Base-by-base conservation (phyloP, 2,113 vertebrate species). In the Psittacula cyanocephala region DNA sequence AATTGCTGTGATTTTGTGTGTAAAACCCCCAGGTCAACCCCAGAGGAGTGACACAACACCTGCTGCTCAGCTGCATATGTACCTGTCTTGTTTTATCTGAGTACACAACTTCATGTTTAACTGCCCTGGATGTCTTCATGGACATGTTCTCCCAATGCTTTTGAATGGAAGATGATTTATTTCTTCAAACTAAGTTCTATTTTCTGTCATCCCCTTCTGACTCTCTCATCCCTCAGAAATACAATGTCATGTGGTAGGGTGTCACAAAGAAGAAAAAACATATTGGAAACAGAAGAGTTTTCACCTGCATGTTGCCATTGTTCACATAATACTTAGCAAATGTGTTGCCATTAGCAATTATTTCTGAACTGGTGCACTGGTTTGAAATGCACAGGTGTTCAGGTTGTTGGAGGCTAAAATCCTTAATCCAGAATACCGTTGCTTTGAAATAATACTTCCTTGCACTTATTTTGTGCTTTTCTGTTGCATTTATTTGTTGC, bases 301-400 rank as follows among this genome's bases (percentile, higher is more conserved):
- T 17, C 35, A 28, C 4, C 11, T 25, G 15, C 5, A 2, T 2
- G 22, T 33, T 52, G 6, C 44, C 1, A 2, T 25, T 33, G 25
- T 33, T 70, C 31, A 5, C 29, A 3, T 4, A 15, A 9, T 9
- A 8, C 22, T 18, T 13, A 12, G 33, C 14, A 39, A 7, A 10
- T 8, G 1, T 16, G 4, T 83, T 41, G 28, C 67, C 44, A 3
- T 9, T 11, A 27, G 37, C 19, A 29, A 0, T 23, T 18, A 20
- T 37, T 47, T 69, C 35, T 69, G 52, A 39, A 13, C 41, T 17
- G 29, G 10, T 10, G 17, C n/a, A 2, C 33, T 44, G 50, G 3
- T 46, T 52, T 35, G 62, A 12, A 35, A 12, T 1, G 9, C 39
- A 3, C 7, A 0, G 1, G 15, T 16, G 7, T n/a, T 52, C 25